These are phyloP conservation scores for Chymomyza amoena DNA, from an alignment of 2,888 invertebrate genomes.

Conservation along the genomic window DNA sequence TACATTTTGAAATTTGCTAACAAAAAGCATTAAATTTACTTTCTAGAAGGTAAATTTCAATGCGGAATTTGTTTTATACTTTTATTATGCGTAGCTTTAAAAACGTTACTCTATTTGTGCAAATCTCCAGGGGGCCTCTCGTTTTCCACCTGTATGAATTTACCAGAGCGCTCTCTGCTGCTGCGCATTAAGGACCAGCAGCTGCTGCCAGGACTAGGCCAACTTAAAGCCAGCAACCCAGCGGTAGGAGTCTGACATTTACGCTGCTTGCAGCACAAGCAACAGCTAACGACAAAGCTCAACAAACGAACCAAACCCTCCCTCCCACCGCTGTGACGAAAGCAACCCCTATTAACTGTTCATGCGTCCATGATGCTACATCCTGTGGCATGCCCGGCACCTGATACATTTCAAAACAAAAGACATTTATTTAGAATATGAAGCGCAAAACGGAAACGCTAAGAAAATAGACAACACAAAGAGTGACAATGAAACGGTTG, in stretches of 20 bases:
- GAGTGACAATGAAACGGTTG: not conserved
- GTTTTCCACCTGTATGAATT: not conserved
- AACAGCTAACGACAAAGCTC: not conserved
- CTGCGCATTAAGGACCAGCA: slow-evolving; percentile 18
- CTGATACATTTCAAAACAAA: slow-evolving; percentile 45
- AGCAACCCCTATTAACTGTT: not conserved
- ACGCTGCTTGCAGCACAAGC: not conserved
- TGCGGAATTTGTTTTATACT: not conserved
- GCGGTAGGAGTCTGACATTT: slow-evolving; percentile 15
- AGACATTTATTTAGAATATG: slow-evolving; percentile 63
- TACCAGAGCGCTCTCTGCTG: not conserved
- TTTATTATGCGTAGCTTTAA: not conserved
- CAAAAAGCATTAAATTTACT: no score
- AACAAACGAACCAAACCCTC: not conserved
- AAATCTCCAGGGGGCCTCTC: not conserved
- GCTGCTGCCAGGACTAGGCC: slow-evolving; percentile 60
- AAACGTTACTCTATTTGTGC: not conserved
- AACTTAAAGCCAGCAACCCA: slow-evolving; percentile 37
- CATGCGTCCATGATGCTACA: not conserved
- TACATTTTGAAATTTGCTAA: no score
- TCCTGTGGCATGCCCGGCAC: slow-evolving; percentile 5
- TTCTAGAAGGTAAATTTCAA: no score
- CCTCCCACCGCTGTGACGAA: not conserved
- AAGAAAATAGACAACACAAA: slow-evolving; percentile 51
- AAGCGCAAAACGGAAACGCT: slow-evolving; percentile 60